Evolutionary conservation across 2,888 invertebrate species (phyloP), one percentile per base, ranked within the genome.

Genomic region (Hedya salicella): DNA sequence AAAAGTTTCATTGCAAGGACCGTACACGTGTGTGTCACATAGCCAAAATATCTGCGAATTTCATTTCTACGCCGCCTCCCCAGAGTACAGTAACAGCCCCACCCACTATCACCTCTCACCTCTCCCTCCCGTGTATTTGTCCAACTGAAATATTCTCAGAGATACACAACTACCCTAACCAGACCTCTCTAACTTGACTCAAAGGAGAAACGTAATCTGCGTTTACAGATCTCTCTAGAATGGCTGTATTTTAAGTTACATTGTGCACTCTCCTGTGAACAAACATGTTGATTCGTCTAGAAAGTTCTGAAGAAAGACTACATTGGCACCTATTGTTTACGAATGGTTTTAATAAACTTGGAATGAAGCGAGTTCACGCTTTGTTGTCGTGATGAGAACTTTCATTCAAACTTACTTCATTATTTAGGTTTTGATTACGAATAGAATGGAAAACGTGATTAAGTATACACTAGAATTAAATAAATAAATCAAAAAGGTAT

Each of bases 1-100:
- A 86, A 87, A 87, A 87, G 80, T 87, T 87, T 87, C 86, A 87
- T 85, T 86, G 86, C 86, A 83, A 76, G 81, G 77, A 84, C 85
- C 85, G 79, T 86, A 82, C 86, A 86, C 86, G 85, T 87, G 85
- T 86, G 86, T 86, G 87, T 78, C 86, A 88, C 85, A 88, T 86
- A 83, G 78, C 85, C 85, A 87, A 88, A 90, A 90, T 90, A 90
- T 91, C 88, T 86, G 82, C 87, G 89, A 90, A 90, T 91, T 90
- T 91, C 89, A 90, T 91, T 89, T 88, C 89, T 87, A 80, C 83
- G 78, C 81, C 81, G 76, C 83, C 89, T 91, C 91, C 90, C 91
- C 78, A 69, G 91, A 88, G 90, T 84, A 84, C 83, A 85, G 89
- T 90, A 89, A 91, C 89, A 87, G 89, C 87, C 84, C 71, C 72